phyloP scores from a whole-genome alignment of 1,140 invertebrate genomes.

The Orius laevigatus region DNA sequence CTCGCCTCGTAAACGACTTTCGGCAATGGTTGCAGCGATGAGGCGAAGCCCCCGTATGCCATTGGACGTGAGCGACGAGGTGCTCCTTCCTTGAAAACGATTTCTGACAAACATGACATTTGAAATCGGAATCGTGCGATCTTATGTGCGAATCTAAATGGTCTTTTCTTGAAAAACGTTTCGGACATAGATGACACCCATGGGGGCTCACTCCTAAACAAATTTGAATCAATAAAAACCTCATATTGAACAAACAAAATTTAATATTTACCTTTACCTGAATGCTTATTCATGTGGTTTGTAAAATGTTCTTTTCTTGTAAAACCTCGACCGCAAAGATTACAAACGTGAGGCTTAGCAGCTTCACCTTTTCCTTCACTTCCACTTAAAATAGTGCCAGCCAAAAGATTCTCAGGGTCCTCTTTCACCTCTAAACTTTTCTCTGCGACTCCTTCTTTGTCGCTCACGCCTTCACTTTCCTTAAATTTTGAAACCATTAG shows the following conservation, averaged over 20 bases:
- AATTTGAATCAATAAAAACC: too few species aligned
- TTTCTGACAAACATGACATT: conserved; percentile 57
- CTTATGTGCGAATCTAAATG: conserved; percentile 60
- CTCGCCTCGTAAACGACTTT: conserved; percentile 75
- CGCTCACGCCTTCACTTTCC: neutral
- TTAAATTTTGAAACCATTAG: conserved; percentile 18
- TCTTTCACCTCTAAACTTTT: conserved; percentile 55
- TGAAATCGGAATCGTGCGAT: conserved; percentile 47
- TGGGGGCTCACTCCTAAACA: conserved; percentile 18
- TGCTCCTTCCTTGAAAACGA: conserved; percentile 24
- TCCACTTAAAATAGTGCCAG: neutral
- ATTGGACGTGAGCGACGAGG: conserved; percentile 24
- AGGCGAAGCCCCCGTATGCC: conserved; percentile 43
- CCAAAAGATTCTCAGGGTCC: conserved; percentile 22
- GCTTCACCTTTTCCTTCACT: neutral
- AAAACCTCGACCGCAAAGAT: conserved; percentile 51
- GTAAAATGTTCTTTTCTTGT: conserved; percentile 49
- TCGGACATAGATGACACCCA: conserved; percentile 39
- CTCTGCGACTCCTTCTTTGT: conserved; percentile 27
- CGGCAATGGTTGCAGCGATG: conserved; percentile 63
- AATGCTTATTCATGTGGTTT: conserved; percentile 50
- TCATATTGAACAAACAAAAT: too few species aligned
- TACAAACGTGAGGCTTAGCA: conserved; percentile 25
- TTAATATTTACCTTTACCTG: conserved; percentile 24
- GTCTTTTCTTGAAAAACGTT: conserved; percentile 61